Percentiles rank a stretch among this genome's conserved stretches.
Conservation (phyloP, 2,797 vertebrate species). For the Labroides dimidiatus region DNA sequence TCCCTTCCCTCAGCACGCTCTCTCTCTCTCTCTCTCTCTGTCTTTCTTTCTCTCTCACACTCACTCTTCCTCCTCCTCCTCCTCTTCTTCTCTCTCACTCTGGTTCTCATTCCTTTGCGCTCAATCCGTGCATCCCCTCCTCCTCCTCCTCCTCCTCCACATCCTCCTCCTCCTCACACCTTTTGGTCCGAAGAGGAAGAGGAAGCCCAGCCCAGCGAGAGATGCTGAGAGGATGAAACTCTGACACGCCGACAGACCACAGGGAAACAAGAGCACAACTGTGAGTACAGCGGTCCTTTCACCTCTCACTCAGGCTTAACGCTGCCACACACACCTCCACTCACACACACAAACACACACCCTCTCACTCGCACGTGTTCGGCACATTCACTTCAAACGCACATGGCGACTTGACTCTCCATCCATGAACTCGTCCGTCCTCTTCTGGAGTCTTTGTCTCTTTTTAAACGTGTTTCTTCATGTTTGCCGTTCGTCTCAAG, state of each 20-base stretch:
- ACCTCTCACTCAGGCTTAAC: constrained; percentile 73
- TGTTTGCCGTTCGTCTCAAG: neutral
- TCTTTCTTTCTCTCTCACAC: constrained; percentile 17
- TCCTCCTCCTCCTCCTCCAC: constrained; percentile 36
- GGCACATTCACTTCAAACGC: constrained; percentile 56
- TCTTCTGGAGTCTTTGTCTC: constrained; percentile 52
- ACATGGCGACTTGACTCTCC: constrained; percentile 46
- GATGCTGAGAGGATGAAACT: constrained; percentile 81
- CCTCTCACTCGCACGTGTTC: constrained; percentile 48
- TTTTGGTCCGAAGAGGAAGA: constrained; percentile 78
- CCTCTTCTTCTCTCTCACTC: constrained; percentile 44
- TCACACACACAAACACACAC: constrained; percentile 8
- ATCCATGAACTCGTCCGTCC: constrained; percentile 34
- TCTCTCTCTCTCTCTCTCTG: too few species aligned
- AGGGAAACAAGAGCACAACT: constrained; percentile 77
- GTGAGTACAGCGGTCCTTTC: constrained; percentile 81
- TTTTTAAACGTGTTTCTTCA: constrained; percentile 6
- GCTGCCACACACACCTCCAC: constrained; percentile 55
- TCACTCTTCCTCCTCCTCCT: constrained; percentile 39
- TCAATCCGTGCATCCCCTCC: constrained; percentile 64
- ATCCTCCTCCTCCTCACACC: constrained; percentile 62
- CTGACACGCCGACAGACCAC: constrained; percentile 79
- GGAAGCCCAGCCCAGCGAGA: constrained; percentile 78
- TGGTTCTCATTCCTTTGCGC: constrained; percentile 71
- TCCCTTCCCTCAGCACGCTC: constrained; percentile 45